Conservation (phyloP, 2,113 vertebrate genomes). For the Ochotona curzoniae region DNA sequence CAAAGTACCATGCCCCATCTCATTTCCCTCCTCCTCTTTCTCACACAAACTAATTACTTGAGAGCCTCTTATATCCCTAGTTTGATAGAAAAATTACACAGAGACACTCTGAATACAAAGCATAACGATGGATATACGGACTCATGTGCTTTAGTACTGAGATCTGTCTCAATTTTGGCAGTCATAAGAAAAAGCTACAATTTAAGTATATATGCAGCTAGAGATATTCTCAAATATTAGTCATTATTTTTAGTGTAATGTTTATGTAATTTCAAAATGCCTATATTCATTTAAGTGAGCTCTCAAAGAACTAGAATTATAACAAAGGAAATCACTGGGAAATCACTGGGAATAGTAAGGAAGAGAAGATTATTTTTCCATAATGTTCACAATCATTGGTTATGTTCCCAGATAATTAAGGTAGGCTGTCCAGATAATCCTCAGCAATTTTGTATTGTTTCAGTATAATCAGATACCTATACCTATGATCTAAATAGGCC, state of each 20-base stretch:
- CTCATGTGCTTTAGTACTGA: neutral
- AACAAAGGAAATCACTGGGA: slow-evolving; percentile 35
- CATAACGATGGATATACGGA: neutral
- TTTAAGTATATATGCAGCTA: neutral
- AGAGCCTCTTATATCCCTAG: neutral
- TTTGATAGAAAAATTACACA: neutral
- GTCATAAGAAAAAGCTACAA: slow-evolving; percentile 20
- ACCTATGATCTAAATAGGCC: neutral
- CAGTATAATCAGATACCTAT: slow-evolving; percentile 15
- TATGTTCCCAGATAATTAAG: neutral
- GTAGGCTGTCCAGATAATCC: neutral
- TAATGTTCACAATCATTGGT: neutral
- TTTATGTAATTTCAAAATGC: slow-evolving; percentile 49
- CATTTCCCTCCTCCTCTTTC: neutral
- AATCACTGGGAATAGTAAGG: neutral
- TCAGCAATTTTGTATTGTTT: neutral
- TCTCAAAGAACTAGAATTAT: slow-evolving; percentile 12
- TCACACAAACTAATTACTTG: neutral
- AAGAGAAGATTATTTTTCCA: slow-evolving; percentile 14
- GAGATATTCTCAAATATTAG: neutral
- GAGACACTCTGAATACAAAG: neutral
- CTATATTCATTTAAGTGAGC: slow-evolving; percentile 17
- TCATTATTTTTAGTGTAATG: slow-evolving; percentile 44
- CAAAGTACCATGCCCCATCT: neutral
- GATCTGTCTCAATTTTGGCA: neutral